phyloP scores from a whole-genome alignment of 2,888 invertebrate genomes.

The Conistra vaccinii region DNA sequence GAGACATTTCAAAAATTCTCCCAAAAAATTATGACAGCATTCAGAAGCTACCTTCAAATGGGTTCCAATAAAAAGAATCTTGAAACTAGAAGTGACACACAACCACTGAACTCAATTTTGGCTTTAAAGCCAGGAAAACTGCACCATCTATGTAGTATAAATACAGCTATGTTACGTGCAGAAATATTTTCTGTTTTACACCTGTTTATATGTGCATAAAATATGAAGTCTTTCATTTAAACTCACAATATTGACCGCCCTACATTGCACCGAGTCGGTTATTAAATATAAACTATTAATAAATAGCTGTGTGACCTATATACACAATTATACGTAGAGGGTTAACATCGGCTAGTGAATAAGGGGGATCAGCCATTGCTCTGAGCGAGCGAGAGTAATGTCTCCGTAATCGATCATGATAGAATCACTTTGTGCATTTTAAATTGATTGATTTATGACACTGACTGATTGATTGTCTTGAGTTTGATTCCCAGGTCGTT shows the following conservation, averaged over 20 bases:
- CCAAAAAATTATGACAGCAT: constrained; percentile 12
- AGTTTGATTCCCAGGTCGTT: neutral
- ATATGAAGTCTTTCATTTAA: constrained; percentile 22
- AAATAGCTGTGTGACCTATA: constrained; percentile 50
- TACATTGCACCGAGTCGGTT: constrained; percentile 24
- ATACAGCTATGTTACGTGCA: neutral
- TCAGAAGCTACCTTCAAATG: constrained; percentile 18
- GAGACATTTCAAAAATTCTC: neutral
- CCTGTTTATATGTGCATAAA: constrained; percentile 22
- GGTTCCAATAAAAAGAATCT: constrained; percentile 41
- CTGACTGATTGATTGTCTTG: neutral
- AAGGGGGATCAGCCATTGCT: neutral
- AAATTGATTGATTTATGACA: constrained; percentile 7
- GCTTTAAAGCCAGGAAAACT: constrained; percentile 11
- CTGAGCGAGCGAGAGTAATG: neutral
- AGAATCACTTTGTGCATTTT: neutral
- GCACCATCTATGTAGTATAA: constrained; percentile 4
- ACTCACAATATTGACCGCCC: constrained; percentile 38
- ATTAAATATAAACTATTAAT: constrained; percentile 55
- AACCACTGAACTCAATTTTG: constrained; percentile 3
- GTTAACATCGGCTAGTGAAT: constrained; percentile 8
- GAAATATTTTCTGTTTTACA: constrained; percentile 23
- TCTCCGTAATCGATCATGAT: neutral
- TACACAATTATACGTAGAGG: constrained; percentile 19
- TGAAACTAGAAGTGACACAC: constrained; percentile 44